Conservation (phyloP, 1,140 invertebrate species). For the Latrodectus geometricus region DNA sequence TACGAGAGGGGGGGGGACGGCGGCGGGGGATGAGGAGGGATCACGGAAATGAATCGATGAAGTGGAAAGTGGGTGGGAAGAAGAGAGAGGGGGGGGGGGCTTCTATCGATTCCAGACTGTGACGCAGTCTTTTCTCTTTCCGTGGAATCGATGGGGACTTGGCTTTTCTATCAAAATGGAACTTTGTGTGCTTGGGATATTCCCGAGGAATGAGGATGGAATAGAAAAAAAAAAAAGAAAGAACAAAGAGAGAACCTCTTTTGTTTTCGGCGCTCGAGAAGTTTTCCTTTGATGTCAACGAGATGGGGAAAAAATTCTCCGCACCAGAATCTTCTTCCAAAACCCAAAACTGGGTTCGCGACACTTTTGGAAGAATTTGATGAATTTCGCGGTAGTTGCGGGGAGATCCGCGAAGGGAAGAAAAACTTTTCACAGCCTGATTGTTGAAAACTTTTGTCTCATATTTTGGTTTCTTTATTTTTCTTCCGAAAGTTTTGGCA, state of each 20-base stretch:
- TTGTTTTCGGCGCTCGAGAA: not conserved
- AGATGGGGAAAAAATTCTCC: not conserved
- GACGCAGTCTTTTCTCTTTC: slow-evolving; percentile 34
- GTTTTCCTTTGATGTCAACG: not conserved
- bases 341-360: not conserved
- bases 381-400: not conserved
- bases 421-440: not conserved
- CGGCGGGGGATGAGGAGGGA: not conserved
- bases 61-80: not conserved
- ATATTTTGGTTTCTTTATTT: not conserved
- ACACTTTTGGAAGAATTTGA: not conserved
- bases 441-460: not conserved
- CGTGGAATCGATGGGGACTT: not conserved
- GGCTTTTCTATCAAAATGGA: slow-evolving; percentile 24
- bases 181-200: not conserved
- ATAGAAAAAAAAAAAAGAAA: too few relatives aligned
- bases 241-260: not conserved
- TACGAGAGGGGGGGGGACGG: not conserved
- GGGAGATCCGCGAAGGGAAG: not conserved
- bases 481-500: not conserved
- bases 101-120: slow-evolving; percentile 22
- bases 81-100: not conserved
- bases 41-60: slow-evolving; percentile 17
- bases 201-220: slow-evolving; percentile 6
- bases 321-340: too few relatives aligned